Evolutionary conservation across 2,797 vertebrate species (phyloP).

Genomic region (Hemibagrus guttatus): DNA sequence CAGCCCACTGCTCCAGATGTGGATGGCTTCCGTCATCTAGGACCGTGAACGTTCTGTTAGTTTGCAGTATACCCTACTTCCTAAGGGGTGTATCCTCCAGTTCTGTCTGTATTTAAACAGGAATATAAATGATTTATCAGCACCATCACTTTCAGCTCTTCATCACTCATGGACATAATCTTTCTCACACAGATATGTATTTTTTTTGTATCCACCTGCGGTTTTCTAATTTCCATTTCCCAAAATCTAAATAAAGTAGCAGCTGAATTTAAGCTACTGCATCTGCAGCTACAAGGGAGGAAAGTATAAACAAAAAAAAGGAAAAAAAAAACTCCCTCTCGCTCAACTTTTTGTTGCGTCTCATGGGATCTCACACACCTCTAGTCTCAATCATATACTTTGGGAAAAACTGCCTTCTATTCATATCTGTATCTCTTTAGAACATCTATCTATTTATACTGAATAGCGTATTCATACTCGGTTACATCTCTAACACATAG

Average conservation of each 20-base stretch:
- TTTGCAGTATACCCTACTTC: background rate
- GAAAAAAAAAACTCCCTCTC: background rate
- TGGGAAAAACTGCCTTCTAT: background rate
- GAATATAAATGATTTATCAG: too few species aligned
- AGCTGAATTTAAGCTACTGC: background rate
- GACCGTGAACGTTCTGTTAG: background rate
- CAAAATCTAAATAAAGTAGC: background rate
- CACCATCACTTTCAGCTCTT: background rate
- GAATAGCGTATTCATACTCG: background rate
- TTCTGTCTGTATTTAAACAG: background rate
- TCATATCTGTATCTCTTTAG: background rate
- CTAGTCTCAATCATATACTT: background rate
- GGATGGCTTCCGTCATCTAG: conserved; percentile 39
- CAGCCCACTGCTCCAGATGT: conserved; percentile 69
- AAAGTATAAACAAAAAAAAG: background rate
- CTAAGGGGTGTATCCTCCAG: background rate
- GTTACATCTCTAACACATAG: background rate
- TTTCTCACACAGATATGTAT: background rate
- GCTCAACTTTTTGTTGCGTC: background rate
- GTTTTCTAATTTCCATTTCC: background rate
- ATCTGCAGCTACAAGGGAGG: background rate
- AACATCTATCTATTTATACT: background rate
- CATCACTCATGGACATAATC: background rate
- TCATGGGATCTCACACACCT: background rate
- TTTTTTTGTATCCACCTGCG: background rate